Evolutionary conservation across 2,797 vertebrate genomes (phyloP).

Genomic region (Gymnothorax reevesii): DNA sequence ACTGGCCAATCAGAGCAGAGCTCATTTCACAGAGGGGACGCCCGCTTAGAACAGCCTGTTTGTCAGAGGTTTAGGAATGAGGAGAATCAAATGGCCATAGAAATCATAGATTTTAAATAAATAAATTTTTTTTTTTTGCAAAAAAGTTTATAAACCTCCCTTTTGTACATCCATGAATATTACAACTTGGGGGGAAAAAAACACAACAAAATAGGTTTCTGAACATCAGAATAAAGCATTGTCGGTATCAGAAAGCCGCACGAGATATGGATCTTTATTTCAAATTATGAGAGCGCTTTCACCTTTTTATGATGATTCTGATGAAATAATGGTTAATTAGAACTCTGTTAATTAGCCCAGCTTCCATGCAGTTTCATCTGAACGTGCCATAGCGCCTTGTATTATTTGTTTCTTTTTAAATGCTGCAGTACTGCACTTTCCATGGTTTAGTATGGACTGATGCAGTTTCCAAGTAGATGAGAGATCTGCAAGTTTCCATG

Average conservation of each 20-base stretch:
- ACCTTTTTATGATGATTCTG: neutral
- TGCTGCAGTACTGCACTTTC: neutral
- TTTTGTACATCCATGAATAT: too few species aligned
- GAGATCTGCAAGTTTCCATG: conserved; percentile 4
- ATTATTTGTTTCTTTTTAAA: neutral
- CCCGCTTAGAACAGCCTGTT: too few species aligned
- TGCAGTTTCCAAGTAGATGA: neutral
- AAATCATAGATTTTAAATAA: too few species aligned
- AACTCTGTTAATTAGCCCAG: neutral
- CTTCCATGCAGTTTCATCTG: neutral
- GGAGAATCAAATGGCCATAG: too few species aligned
- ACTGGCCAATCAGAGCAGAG: too few species aligned
- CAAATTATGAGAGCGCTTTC: neutral
- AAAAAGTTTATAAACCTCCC: too few species aligned
- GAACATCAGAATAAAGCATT: neutral
- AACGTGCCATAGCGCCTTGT: neutral
- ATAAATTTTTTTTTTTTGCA: too few species aligned
- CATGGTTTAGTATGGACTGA: neutral
- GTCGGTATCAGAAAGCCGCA: neutral
- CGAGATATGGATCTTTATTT: neutral
- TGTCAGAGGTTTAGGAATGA: too few species aligned
- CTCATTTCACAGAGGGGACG: too few species aligned
- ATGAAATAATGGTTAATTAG: neutral
- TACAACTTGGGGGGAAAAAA: too few species aligned
- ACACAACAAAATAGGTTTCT: neutral